Base-by-base conservation (phyloP, 2,888 invertebrate species). In the Mythimna loreyi region DNA sequence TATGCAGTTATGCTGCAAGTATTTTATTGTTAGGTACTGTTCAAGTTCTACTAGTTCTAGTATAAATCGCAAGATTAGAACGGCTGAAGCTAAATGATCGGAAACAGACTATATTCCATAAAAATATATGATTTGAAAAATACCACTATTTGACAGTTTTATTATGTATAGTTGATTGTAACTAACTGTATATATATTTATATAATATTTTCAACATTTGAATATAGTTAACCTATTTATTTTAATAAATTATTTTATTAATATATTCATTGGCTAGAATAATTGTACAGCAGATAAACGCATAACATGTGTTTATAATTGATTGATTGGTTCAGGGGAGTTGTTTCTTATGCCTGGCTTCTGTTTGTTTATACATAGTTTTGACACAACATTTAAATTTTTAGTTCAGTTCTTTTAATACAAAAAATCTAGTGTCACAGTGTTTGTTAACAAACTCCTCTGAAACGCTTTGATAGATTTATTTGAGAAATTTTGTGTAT, bases 11-110 rank as follows among this genome's bases (percentile, higher is more conserved):
- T 11, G 23, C 40, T 66, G 67, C 50, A 67, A 43, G 25, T 43
- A 40, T 68, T 64, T 47, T 66, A 56, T 21, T 56, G 40, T 65
- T 59, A 33, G 49, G 11, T 57, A 19, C 36, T 68, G 47, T 53
- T 45, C 19, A 55, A 45, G 36, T 56, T 55, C 53, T 53, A 30
- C 19, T 50, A 45, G 36, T 52, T 55, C 49, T 53, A 36, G 25
- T 45, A 19, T 1, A 43, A 1, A 19, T 40, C 28, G 19, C 30
- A 43, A 28, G 28, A 30, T 40, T 23, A 72, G 0, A 40, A 62
- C 72, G 58, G 30, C 62, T 67, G 47, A 43, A 55, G 19, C 49
- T 47, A 9, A 13, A 13, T 52, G 36, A 47, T 43, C 40, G 11
- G 21, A 55, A 40, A n/a, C 3, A 11, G 9, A 36, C n/a, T 23